phyloP scores from a whole-genome alignment of 2,797 vertebrate genomes.

The Microctenopoma stevenorrisi region DNA sequence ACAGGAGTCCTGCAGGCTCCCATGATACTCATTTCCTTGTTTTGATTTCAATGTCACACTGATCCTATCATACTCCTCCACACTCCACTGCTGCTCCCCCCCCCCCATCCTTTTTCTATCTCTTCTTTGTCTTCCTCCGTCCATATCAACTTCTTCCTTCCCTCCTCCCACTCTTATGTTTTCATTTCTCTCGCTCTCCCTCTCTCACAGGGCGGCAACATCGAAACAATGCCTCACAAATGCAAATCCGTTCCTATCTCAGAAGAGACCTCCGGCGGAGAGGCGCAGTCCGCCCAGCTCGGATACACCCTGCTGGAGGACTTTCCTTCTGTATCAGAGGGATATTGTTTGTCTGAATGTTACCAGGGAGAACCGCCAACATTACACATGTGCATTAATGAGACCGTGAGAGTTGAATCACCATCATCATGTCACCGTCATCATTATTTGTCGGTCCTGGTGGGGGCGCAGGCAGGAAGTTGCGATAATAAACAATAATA shows the following conservation, averaged over 20 bases:
- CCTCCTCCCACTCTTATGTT: conserved; percentile 34
- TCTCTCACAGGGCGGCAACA: conserved; percentile 60
- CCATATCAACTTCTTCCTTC: not conserved
- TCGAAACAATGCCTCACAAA: conserved; percentile 77
- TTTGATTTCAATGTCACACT: conserved; percentile 74
- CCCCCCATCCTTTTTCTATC: conserved; percentile 8
- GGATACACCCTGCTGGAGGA: conserved; percentile 20
- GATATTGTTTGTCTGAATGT: conserved; percentile 49
- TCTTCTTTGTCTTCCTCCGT: not conserved
- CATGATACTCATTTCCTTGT: conserved; percentile 67
- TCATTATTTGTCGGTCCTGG: too few species aligned
- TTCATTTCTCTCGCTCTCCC: conserved; percentile 30
- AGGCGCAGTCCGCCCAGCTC: conserved; percentile 34
- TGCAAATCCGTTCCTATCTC: conserved; percentile 68
- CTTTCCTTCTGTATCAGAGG: conserved; percentile 17
- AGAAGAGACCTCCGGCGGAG: conserved; percentile 60
- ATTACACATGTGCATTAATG: conserved; percentile 15
- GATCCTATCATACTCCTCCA: conserved; percentile 49
- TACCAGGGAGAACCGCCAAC: conserved; percentile 39
- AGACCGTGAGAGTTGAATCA: not conserved
- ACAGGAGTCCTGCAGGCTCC: conserved; percentile 60
- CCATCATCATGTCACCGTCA: too few species aligned
- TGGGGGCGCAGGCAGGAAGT: too few species aligned
- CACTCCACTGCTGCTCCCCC: not conserved
- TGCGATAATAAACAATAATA: too few species aligned